These are phyloP conservation scores for Myocastor coypus DNA, from an alignment of 2,113 vertebrate species.

Conservation along the genomic window DNA sequence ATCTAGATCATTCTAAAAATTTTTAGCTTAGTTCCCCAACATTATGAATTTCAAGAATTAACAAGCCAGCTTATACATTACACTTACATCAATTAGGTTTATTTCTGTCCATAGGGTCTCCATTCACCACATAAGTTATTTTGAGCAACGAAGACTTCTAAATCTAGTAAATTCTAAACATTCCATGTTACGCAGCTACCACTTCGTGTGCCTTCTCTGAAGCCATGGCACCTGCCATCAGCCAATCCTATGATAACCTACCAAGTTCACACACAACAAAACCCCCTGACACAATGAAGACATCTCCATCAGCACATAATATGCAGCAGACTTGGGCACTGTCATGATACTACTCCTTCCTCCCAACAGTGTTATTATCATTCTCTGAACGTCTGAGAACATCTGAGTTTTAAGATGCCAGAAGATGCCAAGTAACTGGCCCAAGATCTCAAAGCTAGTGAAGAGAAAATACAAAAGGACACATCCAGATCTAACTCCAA, in stretches of 20 bases:
- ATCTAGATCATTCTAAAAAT: conserved; percentile 65
- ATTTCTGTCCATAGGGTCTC: background rate
- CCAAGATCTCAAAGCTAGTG: background rate
- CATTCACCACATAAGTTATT: conserved; percentile 12
- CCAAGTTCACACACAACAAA: background rate
- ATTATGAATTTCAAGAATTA: conserved; percentile 30
- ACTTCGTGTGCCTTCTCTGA: background rate
- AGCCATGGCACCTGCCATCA: background rate
- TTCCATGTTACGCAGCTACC: background rate
- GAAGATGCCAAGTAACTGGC: background rate
- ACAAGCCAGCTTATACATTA: background rate
- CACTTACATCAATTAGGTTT: background rate
- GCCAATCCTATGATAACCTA: background rate
- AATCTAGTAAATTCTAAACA: conserved; percentile 24
- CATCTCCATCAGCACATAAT: background rate
- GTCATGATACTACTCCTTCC: background rate
- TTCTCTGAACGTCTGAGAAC: background rate
- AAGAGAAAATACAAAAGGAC: background rate
- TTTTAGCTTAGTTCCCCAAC: conserved; percentile 45
- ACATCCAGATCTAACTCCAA: background rate
- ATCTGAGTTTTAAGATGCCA: background rate
- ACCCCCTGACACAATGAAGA: background rate
- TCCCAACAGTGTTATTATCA: background rate
- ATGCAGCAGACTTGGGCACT: rapidly evolving
- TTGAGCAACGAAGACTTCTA: conserved; percentile 18